Percentiles rank a stretch among this genome's conserved stretches.
These are phyloP conservation scores for Lissonota sp. DNA, from an alignment of 2,888 invertebrate species.

Conservation along the genomic window DNA sequence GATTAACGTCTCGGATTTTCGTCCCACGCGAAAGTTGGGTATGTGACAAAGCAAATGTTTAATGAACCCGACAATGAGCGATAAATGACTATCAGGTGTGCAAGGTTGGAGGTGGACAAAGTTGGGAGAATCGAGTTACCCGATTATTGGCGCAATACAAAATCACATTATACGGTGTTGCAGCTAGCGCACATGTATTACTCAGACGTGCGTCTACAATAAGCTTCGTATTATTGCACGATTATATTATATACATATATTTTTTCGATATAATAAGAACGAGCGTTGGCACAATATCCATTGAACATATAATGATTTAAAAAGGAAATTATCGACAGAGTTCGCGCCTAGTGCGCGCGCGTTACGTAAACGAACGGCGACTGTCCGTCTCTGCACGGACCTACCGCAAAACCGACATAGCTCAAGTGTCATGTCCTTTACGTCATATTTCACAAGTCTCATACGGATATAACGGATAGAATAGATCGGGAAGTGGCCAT, in stretches of 20 bases:
- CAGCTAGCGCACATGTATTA: not conserved
- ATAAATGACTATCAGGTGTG: too few relatives aligned
- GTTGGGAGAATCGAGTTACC: not conserved
- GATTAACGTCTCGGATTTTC: too few relatives aligned
- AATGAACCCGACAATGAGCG: too few relatives aligned
- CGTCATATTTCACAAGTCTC: constrained; percentile 45
- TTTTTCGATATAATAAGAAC: constrained; percentile 1
- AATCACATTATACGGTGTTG: constrained; percentile 24
- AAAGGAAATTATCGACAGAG: constrained; percentile 1
- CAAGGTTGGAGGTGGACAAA: too few relatives aligned
- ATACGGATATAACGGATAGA: too few relatives aligned
- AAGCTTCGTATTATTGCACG: too few relatives aligned
- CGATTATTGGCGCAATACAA: constrained; percentile 45
- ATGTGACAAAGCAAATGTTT: too few relatives aligned
- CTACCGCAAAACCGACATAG: constrained; percentile 72
- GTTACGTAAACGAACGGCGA: constrained; percentile 57
- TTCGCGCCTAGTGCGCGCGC: constrained; percentile 14
- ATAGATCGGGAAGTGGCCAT: constrained; percentile 9
- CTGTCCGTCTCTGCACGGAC: constrained; percentile 63
- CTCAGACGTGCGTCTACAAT: too few relatives aligned
- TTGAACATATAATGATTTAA: constrained; percentile 33
- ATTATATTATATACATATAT: too few relatives aligned
- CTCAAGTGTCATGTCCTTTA: constrained; percentile 46
- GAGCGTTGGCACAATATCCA: constrained; percentile 52
- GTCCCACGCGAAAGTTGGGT: too few relatives aligned